Conservation (phyloP, 2,888 invertebrate genomes). For the Drosophila phalerata region DNA sequence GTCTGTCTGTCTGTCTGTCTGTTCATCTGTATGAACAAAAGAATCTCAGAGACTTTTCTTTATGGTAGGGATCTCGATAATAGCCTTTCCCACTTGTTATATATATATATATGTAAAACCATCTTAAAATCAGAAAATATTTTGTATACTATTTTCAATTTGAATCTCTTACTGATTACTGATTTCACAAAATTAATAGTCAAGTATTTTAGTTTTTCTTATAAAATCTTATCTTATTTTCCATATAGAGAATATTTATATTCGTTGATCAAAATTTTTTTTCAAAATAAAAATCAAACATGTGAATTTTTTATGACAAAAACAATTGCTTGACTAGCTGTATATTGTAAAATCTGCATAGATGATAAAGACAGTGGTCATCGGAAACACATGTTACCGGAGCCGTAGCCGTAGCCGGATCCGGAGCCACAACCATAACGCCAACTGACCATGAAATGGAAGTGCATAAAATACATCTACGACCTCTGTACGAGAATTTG, state of each 20-base stretch:
- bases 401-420: constrained; percentile 33
- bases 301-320: not conserved
- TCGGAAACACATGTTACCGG: constrained; percentile 66
- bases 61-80: too few species aligned
- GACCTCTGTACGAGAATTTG: constrained; percentile 48
- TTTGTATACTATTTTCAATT: too few species aligned
- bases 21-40: too few species aligned
- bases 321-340: not conserved
- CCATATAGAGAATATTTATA: not conserved
- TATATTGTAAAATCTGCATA: not conserved
- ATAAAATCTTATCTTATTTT: too few species aligned
- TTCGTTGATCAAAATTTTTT: not conserved
- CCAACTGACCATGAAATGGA: constrained; percentile 80
- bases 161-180: too few species aligned
- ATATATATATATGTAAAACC: too few species aligned
- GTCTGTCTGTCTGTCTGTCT: too few species aligned
- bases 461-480: constrained; percentile 77
- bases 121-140: too few species aligned
- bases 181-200: too few species aligned
- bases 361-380: constrained; percentile 29
- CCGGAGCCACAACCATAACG: constrained; percentile 64
- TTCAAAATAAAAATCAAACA: not conserved
- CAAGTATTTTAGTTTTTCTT: too few species aligned
- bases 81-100: too few species aligned
- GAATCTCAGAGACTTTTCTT: too few species aligned